Base-by-base conservation (phyloP, 2,113 vertebrate genomes). In the Erythrolamprus reginae region DNA sequence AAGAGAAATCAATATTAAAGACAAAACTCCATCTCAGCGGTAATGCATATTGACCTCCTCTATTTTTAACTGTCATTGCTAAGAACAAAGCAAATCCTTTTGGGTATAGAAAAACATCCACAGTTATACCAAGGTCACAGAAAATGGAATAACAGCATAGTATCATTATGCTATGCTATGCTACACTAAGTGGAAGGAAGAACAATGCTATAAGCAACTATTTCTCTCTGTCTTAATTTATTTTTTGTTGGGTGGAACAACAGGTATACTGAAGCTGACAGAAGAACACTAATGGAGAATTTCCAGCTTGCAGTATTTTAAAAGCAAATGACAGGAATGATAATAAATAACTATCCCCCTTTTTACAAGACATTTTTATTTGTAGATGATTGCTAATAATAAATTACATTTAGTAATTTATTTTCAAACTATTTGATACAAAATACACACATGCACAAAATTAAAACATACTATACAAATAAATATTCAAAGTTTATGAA, bases 41-140 rank as follows among this genome's bases (percentile, higher is more conserved):
- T 95, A 91, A 89, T 82, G n/a, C 92, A 90, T 77, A 97, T 94
- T 90, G 96, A 97, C 96, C 82, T 91, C 83, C 55, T 86, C 93
- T 95, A 95, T 96, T 97, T 96, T 96, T 91, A 96, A 95, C 95
- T 83, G 93, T 65, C 94, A 96, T 89, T 92, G 92, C 47, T 89
- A 95, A 94, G 88, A 96, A 96, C 83, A 95, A 94, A 94, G 91
- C 94, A 94, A 95, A 91, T 94, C 89, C 50, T 93, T 94, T 89
- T 93, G 92, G 89, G 95, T 91, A 96, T 94, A 88, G 91, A 91
- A 95, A 95, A 90, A 93, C 89, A 93, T 95, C 93, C 48, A 90
- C 90, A 95, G 77, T 88, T 94, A 94, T 38, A 92, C 90, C 52
- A 92, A 93, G 87, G 53, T 85, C 77, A 90, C 70, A 87, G 42